phyloP scores from a whole-genome alignment of 2,888 invertebrate species.

The Drosophila merina region DNA sequence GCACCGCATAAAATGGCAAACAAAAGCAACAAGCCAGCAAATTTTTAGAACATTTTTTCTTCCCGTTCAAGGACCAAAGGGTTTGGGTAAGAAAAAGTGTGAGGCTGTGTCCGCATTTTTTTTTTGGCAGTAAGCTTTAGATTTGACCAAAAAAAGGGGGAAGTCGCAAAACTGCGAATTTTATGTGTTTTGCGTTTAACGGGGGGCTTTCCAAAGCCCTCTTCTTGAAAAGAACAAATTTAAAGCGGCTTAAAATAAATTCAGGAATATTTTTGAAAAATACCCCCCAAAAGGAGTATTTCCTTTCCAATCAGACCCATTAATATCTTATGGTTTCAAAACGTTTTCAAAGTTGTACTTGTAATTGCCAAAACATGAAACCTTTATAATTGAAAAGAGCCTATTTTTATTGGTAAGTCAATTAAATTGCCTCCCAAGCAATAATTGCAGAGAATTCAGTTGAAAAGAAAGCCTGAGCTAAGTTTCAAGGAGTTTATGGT shows the following conservation, averaged over 20 bases:
- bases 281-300: no score
- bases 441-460: conserved; percentile 66
- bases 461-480: conserved; percentile 47
- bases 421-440: conserved; percentile 66
- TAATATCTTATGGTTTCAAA: not conserved
- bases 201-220: conserved; percentile 7
- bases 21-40: conserved; percentile 76
- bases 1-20: conserved; percentile 67
- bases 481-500: conserved; percentile 37
- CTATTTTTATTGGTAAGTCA: conserved; percentile 27
- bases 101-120: conserved; percentile 12
- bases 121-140: conserved; percentile 38
- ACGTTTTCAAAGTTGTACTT: not conserved
- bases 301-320: conserved; percentile 9
- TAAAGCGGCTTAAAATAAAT: not conserved
- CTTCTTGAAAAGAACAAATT: not conserved
- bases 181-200: conserved; percentile 54
- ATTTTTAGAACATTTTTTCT: conserved; percentile 68
- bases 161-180: conserved; percentile 36
- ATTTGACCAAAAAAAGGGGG: conserved; percentile 52
- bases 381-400: conserved; percentile 10
- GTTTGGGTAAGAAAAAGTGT: conserved; percentile 53
- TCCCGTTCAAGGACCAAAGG: conserved; percentile 66
- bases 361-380: conserved; percentile 18
- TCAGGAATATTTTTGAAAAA: not conserved